phyloP scores from a whole-genome alignment of 2,888 invertebrate genomes.

The Orthonychiurus folsomi region DNA sequence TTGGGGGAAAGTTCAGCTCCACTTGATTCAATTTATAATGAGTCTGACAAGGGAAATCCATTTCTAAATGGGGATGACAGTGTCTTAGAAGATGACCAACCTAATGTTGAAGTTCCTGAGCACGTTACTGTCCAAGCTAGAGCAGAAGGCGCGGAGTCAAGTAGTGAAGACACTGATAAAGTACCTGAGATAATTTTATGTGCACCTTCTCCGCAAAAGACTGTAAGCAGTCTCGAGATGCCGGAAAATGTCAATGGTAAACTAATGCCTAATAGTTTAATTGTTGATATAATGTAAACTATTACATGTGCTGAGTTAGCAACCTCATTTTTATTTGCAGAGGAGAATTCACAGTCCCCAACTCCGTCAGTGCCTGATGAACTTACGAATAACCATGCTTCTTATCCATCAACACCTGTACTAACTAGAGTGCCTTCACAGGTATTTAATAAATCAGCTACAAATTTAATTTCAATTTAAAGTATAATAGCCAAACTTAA shows the following conservation, averaged over 20 bases:
- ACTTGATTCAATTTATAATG: no score
- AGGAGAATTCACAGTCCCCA: constrained; percentile 18
- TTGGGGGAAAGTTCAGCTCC: no score
- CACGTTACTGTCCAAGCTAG: constrained; percentile 10
- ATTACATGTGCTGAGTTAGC: no score
- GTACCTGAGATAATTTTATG: constrained; percentile 25
- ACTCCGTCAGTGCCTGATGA: constrained; percentile 13
- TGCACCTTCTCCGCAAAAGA: constrained; percentile 28
- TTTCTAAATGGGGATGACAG: constrained; percentile 2
- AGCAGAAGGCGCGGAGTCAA: constrained; percentile 12
- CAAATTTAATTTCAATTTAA: neutral
- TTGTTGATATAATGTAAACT: no score
- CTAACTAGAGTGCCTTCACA: constrained; percentile 44
- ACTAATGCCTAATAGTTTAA: no score
- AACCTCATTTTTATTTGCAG: no score
- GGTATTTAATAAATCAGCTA: constrained; percentile 33
- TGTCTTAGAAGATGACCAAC: constrained; percentile 6
- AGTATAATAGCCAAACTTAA: no score
- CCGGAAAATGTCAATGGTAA: neutral
- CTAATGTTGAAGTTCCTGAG: constrained; percentile 12
- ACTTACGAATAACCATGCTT: constrained; percentile 12
- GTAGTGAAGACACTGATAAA: constrained; percentile 16
- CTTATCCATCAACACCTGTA: constrained; percentile 41
- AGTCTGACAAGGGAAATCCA: no score
- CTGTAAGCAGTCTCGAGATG: constrained; percentile 18